phyloP scores from a whole-genome alignment of 2,113 vertebrate genomes.

The Camelus dromedarius region DNA sequence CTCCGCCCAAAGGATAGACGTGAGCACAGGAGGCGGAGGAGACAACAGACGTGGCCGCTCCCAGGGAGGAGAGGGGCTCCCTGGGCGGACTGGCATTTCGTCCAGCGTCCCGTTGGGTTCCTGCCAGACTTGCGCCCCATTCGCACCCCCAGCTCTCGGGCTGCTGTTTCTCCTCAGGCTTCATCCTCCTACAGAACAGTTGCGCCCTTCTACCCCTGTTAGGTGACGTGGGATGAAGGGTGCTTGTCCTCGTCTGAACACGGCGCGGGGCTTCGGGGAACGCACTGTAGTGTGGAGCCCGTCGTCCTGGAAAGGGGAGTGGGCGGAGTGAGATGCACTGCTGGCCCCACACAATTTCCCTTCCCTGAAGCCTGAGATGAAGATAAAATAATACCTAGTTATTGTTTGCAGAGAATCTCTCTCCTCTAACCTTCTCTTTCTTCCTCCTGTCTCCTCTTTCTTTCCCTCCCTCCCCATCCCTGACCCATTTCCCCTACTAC shows the following conservation, averaged over 20 bases:
- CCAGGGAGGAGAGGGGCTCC: background rate
- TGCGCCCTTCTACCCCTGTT: fast-evolving
- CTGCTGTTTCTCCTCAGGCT: background rate
- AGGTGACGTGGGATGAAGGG: background rate
- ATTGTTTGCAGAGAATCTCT: constrained; percentile 42
- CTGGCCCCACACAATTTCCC: fast-evolving
- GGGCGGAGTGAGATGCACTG: background rate
- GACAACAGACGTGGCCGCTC: background rate
- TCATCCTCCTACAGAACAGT: background rate
- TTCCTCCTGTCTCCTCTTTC: background rate
- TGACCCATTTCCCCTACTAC: background rate
- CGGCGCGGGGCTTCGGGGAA: background rate
- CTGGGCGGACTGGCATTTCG: background rate
- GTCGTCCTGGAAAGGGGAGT: background rate
- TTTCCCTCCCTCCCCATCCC: background rate
- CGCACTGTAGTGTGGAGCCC: background rate
- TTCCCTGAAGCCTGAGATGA: background rate
- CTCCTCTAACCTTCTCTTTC: background rate
- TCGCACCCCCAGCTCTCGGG: background rate
- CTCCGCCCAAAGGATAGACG: background rate
- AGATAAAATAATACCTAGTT: background rate
- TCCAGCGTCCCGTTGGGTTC: background rate
- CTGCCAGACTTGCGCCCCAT: background rate
- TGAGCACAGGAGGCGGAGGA: background rate
- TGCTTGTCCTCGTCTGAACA: background rate